Evolutionary conservation across 2,797 vertebrate species (phyloP).

Genomic region (Psittacula derbiana): DNA sequence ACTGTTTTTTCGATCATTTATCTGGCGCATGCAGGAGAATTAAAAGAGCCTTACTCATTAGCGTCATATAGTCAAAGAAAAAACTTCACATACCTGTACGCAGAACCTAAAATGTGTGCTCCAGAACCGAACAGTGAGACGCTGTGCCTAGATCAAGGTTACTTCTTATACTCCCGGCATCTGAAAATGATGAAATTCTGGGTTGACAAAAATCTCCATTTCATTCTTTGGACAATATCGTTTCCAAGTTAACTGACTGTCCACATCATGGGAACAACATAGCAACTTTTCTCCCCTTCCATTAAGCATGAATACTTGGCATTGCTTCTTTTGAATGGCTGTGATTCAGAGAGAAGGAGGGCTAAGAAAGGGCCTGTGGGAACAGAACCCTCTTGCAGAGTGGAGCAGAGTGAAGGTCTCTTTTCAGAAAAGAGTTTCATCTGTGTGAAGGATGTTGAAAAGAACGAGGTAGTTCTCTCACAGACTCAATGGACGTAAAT

Average conservation of each 20-base stretch:
- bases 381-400: not conserved
- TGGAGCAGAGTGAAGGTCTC: not conserved
- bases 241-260: not conserved
- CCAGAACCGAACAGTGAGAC: not conserved
- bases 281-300: not conserved
- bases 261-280: not conserved
- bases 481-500: not conserved
- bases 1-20: not conserved
- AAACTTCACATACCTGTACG: not conserved
- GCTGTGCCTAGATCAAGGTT: not conserved
- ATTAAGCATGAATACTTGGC: not conserved
- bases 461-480: not conserved
- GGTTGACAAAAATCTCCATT: not conserved
- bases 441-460: not conserved
- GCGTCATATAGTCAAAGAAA: not conserved
- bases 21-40: not conserved
- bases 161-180: not conserved
- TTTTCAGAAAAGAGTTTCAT: not conserved
- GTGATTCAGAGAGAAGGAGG: not conserved
- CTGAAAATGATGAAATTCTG: not conserved
- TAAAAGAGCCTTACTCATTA: not conserved
- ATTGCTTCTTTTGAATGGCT: not conserved
- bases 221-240: not conserved
- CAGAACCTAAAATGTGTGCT: not conserved
- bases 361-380: not conserved